Percentiles rank a stretch among this genome's conserved stretches.
phyloP scores from a whole-genome alignment of 2,888 invertebrate genomes.

The Palloptera scutellata region DNA sequence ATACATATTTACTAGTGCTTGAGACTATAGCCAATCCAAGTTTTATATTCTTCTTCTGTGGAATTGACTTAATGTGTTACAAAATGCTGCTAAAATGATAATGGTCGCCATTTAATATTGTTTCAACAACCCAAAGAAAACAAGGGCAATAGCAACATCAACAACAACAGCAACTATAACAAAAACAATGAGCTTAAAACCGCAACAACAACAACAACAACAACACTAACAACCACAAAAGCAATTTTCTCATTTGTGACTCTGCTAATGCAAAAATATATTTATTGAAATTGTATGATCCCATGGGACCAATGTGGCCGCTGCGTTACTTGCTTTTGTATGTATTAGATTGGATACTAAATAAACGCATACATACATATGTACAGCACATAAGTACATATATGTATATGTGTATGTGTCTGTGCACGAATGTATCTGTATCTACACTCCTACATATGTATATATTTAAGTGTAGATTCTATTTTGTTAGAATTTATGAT shows the following conservation, averaged over 20 bases:
- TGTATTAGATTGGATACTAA: no score
- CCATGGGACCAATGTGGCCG: constrained; percentile 54
- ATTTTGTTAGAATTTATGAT: no score
- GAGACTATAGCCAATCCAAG: no score
- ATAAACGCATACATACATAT: no score
- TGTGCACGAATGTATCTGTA: no score
- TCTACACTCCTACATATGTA: no score
- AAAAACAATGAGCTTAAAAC: constrained; percentile 37
- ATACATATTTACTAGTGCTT: no score
- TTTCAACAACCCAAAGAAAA: constrained; percentile 32
- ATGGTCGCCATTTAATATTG: constrained; percentile 58
- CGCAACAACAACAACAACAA: constrained; percentile 31
- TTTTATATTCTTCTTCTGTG: no score
- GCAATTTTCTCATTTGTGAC: constrained; percentile 43
- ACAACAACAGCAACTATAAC: constrained; percentile 32
- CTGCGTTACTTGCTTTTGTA: constrained; percentile 7
- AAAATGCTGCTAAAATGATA: constrained; percentile 52
- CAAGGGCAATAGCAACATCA: constrained; percentile 31
- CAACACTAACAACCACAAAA: constrained; percentile 36
- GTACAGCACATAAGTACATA: no score
- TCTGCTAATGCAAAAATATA: constrained; percentile 58
- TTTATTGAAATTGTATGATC: constrained; percentile 60
- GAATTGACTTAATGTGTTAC: constrained; percentile 3
- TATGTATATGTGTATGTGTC: no score
- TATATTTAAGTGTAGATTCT: no score